Evolutionary conservation across 2,888 invertebrate species (phyloP).

Genomic region (Stenolophus ochropezus): DNA sequence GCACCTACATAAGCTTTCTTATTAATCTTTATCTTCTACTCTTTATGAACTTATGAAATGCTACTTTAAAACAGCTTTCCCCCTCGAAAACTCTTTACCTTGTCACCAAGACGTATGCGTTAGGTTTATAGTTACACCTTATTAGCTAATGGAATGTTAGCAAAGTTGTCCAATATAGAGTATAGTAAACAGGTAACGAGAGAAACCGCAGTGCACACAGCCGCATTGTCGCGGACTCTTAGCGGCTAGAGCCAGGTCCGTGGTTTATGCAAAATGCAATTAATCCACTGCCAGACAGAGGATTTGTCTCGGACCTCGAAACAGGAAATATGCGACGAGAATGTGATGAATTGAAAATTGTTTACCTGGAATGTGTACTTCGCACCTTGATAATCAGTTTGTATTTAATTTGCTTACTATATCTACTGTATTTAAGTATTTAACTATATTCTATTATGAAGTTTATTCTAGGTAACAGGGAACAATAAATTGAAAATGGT

Average conservation of each 20-base stretch:
- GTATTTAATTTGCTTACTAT: too few species aligned
- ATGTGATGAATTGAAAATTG: slow-evolving; percentile 16
- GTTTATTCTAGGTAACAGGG: too few species aligned
- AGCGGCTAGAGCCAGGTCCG: neutral
- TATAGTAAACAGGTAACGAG: neutral
- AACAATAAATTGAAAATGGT: too few species aligned
- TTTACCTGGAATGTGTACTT: neutral
- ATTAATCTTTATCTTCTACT: too few species aligned
- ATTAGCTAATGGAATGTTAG: neutral
- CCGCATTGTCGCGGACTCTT: neutral
- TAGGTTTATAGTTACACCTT: neutral
- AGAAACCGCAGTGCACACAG: neutral
- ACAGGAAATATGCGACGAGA: slow-evolving; percentile 16
- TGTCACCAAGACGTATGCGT: neutral
- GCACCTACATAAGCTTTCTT: too few species aligned
- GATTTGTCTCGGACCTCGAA: slow-evolving; percentile 1
- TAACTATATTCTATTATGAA: too few species aligned
- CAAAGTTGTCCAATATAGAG: neutral
- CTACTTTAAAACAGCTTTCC: too few species aligned
- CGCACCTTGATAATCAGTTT: too few species aligned
- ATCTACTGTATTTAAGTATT: too few species aligned
- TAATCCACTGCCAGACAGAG: slow-evolving; percentile 31
- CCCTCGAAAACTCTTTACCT: too few species aligned
- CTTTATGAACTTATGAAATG: too few species aligned
- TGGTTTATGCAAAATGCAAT: slow-evolving; percentile 47